Percentiles rank a stretch among this genome's conserved stretches.
Evolutionary conservation across 2,797 vertebrate genomes (phyloP).

Genomic region (Coendou prehensilis): DNA sequence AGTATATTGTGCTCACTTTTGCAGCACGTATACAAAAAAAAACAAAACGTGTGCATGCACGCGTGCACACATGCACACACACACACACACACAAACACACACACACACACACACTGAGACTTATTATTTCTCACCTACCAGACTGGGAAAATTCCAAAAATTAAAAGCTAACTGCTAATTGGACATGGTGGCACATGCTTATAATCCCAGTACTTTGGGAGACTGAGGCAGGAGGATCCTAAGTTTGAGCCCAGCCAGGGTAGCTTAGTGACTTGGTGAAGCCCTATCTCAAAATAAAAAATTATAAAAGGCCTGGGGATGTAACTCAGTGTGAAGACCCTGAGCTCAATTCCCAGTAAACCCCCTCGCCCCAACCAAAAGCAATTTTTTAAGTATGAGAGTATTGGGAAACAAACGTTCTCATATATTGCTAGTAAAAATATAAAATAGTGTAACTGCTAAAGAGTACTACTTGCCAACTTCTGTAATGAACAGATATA

Average conservation of each 20-base stretch:
- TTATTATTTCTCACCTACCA: neutral
- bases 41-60: too few species aligned
- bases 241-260: neutral
- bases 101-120: neutral
- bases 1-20: neutral
- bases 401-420: neutral
- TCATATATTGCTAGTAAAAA: neutral
- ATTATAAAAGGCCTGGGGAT: neutral
- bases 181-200: neutral
- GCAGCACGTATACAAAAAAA: neutral
- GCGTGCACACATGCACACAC: too few species aligned
- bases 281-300: neutral
- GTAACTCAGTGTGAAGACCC: neutral
- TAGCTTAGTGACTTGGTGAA: neutral
- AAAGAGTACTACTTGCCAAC: neutral
- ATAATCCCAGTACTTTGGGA: neutral
- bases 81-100: neutral
- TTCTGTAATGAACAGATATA: conserved; percentile 27
- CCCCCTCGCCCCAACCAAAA: neutral
- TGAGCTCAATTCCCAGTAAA: neutral
- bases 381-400: conserved; percentile 11
- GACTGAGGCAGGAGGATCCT: neutral
- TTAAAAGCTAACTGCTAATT: neutral
- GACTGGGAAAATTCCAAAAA: conserved; percentile 19
- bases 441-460: neutral